These are phyloP conservation scores for Dasyprocta punctata DNA, from an alignment of 2,113 vertebrate genomes.

Conservation along the genomic window DNA sequence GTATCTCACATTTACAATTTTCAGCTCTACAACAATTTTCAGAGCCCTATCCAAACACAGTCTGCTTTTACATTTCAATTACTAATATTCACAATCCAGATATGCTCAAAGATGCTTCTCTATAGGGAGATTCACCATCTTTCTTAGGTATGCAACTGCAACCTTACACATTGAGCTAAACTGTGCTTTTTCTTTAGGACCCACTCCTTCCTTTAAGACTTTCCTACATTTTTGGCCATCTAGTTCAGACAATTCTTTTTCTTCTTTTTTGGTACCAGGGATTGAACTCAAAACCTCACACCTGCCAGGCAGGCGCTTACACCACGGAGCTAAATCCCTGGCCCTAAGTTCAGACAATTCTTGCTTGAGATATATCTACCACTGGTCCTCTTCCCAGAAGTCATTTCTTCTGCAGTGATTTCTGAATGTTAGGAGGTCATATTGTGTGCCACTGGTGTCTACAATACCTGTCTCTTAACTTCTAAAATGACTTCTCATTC, in stretches of 20 bases:
- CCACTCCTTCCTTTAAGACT: not conserved
- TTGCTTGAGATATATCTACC: not conserved
- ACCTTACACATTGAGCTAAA: not conserved
- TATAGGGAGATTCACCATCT: not conserved
- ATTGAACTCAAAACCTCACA: too few species aligned
- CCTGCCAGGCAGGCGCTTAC: too few species aligned
- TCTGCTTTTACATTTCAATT: constrained; percentile 17
- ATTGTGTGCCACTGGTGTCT: not conserved
- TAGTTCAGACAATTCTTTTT: not conserved
- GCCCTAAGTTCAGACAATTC: not conserved
- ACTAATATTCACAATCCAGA: constrained; percentile 41
- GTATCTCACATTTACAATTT: constrained; percentile 1
- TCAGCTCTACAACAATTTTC: constrained; percentile 46
- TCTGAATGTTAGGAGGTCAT: constrained; percentile 28
- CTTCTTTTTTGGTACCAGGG: too few species aligned
- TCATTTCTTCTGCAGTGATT: not conserved
- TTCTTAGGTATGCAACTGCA: not conserved
- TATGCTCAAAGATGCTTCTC: not conserved
- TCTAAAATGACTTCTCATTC: constrained; percentile 19
- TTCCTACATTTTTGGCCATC: not conserved
- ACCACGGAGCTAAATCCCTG: too few species aligned
- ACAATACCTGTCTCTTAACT: not conserved
- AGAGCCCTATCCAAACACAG: constrained; percentile 13
- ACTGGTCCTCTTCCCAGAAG: not conserved
- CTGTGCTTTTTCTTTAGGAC: not conserved